Base-by-base conservation (phyloP, 2,113 vertebrate species). In the Oncorhynchus tshawytscha region DNA sequence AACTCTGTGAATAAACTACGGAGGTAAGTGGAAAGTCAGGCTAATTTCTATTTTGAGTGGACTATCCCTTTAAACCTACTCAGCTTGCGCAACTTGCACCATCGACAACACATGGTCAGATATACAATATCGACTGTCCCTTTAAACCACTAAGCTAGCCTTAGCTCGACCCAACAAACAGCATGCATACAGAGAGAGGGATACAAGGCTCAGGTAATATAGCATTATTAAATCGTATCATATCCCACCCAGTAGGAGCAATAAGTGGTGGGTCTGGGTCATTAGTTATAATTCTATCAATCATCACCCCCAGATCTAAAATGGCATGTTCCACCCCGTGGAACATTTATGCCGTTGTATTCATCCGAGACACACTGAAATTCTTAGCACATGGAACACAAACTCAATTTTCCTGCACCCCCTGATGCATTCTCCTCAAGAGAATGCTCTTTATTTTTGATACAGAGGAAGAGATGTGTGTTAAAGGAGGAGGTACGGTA, bases 251-350 rank as follows among this genome's bases (percentile, higher is more conserved):
- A 74, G 75, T 67, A 80, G 79, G 77, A 66, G 64, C 51, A 62
- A 85, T 85, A 88, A 88, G 78, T 5, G 51, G 70, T 22, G 24
- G 74, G 49, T 71, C 1, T 4, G 72, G 81, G 65, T 77, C 84
- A 88, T 88, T 88, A 86, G 71, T 71, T 71, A 79, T 87, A 82
- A 88, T 91, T 86, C 88, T 80, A 86, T 88, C 83, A 89, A 78
- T 90, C 87, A 87, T 84, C 67, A 64, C 60, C 81, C 65, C 9
- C 57, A 79, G 81, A 84, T 85, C 59, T 79, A 20, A 81, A 85
- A 84, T 85, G 74, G 72, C 79, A 79, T 34, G 65, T 75, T 74
- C 72, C 77, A 74, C 66, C 86, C 81, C 2, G 2, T 77, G 79
- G 81, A 85, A 75, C 78, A 3, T 81, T 87, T 81, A 78, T 78